Conservation (phyloP, 2,888 invertebrate species). For the Trachelus stipa region DNA sequence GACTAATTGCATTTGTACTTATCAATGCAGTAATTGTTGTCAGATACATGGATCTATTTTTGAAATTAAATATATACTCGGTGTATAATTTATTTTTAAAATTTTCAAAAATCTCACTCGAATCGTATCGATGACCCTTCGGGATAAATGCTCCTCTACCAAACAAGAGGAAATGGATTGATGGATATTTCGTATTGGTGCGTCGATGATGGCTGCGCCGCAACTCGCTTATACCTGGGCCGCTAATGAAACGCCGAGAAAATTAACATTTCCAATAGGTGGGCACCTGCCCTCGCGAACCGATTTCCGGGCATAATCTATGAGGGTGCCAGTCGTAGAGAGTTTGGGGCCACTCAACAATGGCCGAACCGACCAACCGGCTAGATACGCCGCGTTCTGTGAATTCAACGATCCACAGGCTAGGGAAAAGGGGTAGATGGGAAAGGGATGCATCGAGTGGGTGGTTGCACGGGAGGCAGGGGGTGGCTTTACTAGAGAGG, state of each 20-base stretch:
- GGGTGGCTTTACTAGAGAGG: too few species aligned
- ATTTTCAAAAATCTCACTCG: too few species aligned
- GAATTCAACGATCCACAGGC: constrained; percentile 22
- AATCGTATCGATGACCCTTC: too few species aligned
- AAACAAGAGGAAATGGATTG: too few species aligned
- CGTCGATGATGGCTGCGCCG: neutral
- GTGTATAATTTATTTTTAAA: too few species aligned
- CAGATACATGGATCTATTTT: too few species aligned
- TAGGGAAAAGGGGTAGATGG: neutral
- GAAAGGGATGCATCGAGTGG: constrained; percentile 6
- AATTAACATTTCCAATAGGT: constrained; percentile 24
- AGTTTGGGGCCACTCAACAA: constrained; percentile 20
- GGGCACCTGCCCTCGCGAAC: constrained; percentile 21
- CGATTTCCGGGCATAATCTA: constrained; percentile 26
- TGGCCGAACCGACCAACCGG: constrained; percentile 13
- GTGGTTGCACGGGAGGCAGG: too few species aligned
- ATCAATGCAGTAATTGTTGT: too few species aligned
- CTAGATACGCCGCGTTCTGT: constrained; percentile 21
- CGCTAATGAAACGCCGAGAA: constrained; percentile 14
- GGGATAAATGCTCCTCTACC: too few species aligned
- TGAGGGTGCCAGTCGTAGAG: constrained; percentile 11
- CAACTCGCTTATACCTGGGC: constrained; percentile 1
- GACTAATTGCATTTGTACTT: too few species aligned
- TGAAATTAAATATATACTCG: too few species aligned
- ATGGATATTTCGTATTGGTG: neutral